These are phyloP conservation scores for Spodoptera frugiperda DNA, from an alignment of 1,140 invertebrate species.

Conservation along the genomic window DNA sequence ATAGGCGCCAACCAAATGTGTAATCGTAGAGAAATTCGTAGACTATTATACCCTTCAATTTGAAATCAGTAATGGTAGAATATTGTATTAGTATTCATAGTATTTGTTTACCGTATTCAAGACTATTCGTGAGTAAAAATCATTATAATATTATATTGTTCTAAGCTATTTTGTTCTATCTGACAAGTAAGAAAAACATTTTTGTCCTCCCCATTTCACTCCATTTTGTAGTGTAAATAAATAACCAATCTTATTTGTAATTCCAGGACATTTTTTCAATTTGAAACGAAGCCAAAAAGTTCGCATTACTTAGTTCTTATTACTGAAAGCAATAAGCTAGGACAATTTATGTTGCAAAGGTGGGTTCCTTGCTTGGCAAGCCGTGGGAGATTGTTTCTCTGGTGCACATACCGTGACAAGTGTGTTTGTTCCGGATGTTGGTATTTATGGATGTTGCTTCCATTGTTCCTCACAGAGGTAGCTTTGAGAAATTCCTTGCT, in stretches of 20 bases:
- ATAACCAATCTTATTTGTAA: too few species aligned
- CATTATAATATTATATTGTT: too few species aligned
- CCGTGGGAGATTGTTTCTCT: neutral
- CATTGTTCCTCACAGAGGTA: slow-evolving; percentile 19
- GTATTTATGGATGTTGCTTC: slow-evolving; percentile 44
- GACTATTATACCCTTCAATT: too few species aligned
- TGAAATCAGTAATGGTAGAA: too few species aligned
- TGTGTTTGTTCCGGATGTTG: slow-evolving; percentile 47
- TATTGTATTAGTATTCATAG: too few species aligned
- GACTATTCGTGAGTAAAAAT: too few species aligned
- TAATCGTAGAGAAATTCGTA: neutral
- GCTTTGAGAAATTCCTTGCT: slow-evolving; percentile 13
- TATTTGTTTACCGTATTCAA: too few species aligned
- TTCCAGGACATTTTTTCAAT: neutral
- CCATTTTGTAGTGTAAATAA: too few species aligned
- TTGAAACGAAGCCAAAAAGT: slow-evolving; percentile 38
- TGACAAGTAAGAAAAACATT: too few species aligned
- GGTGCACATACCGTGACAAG: slow-evolving; percentile 28
- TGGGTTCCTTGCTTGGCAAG: slow-evolving; percentile 38
- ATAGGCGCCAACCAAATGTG: neutral
- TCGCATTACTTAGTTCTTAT: slow-evolving; percentile 35
- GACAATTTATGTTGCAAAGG: slow-evolving; percentile 38
- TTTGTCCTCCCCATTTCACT: too few species aligned
- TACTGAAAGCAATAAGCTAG: slow-evolving; percentile 34
- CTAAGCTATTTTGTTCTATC: too few species aligned